phyloP scores from a whole-genome alignment of 1,140 invertebrate genomes.

The Theocolax elegans region DNA sequence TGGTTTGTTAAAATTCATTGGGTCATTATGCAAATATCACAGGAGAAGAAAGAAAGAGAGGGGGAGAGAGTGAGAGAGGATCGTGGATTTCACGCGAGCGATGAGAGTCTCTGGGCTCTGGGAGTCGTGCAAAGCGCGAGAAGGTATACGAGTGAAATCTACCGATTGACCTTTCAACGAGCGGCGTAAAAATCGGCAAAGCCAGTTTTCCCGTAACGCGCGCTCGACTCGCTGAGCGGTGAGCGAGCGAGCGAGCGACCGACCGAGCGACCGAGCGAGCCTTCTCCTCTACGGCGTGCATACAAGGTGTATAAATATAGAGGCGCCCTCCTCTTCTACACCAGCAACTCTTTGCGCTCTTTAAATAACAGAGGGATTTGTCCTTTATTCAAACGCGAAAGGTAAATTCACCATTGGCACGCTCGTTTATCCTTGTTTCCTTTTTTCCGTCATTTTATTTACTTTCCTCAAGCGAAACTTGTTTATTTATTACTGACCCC shows the following conservation, averaged over 20 bases:
- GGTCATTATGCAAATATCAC: conserved; percentile 51
- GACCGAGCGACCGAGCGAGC: neutral
- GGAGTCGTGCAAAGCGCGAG: conserved; percentile 47
- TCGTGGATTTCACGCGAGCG: conserved; percentile 14
- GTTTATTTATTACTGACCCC: too few species aligned
- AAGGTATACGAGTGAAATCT: conserved; percentile 62
- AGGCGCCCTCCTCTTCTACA: neutral
- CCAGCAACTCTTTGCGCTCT: conserved; percentile 9
- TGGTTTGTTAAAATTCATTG: conserved; percentile 50
- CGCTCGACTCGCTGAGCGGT: neutral
- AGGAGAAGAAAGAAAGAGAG: neutral
- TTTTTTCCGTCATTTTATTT: too few species aligned
- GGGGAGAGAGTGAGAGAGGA: neutral
- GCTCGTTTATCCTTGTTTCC: too few species aligned
- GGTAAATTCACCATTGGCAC: too few species aligned
- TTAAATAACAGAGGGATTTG: conserved; percentile 3
- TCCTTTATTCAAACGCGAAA: neutral
- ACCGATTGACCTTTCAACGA: conserved; percentile 63
- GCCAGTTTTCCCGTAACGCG: conserved; percentile 58
- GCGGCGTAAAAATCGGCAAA: conserved; percentile 54
- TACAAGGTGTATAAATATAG: conserved; percentile 30
- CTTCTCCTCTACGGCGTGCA: neutral
- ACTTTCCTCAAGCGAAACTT: too few species aligned
- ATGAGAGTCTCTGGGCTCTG: conserved; percentile 25
- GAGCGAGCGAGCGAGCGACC: neutral